Percentiles rank a stretch among this genome's conserved stretches.
These are phyloP conservation scores for Hypselothyrea guttata DNA, from an alignment of 2,888 invertebrate genomes.

Conservation along the genomic window DNA sequence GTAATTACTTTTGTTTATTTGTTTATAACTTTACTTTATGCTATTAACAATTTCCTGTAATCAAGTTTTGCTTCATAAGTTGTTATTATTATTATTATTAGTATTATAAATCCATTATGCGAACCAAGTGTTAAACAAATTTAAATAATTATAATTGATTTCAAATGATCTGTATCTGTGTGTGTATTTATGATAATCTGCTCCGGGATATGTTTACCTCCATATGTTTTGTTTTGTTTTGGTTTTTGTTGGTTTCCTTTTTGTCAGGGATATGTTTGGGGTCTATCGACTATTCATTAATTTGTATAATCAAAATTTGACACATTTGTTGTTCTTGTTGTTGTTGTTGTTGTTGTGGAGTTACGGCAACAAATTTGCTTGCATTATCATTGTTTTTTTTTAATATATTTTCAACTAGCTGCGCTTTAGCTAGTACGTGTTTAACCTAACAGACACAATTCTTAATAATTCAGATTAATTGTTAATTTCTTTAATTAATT, in stretches of 20 bases:
- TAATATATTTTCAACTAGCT: conserved; percentile 27
- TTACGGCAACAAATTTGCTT: conserved; percentile 33
- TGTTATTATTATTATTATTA: conserved; percentile 24
- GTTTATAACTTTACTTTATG: conserved; percentile 41
- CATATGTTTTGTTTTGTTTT: conserved; percentile 61
- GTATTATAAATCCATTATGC: conserved; percentile 25
- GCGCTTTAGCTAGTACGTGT: conserved; percentile 20
- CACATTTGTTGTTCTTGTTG: no score
- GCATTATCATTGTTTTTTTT: background rate
- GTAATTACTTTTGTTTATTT: conserved; percentile 22
- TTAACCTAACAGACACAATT: conserved; percentile 42
- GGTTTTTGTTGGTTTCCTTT: conserved; percentile 44
- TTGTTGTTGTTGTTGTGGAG: conserved; percentile 19
- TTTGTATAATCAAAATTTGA: conserved; percentile 70
- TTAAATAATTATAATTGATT: no score
- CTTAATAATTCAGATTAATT: conserved; percentile 1
- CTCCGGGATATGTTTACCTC: conserved; percentile 61
- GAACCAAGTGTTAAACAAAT: background rate
- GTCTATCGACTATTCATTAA: conserved; percentile 48
- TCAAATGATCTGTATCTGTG: background rate
- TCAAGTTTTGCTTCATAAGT: conserved; percentile 79
- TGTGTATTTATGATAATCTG: conserved; percentile 6
- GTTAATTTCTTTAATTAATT: conserved; percentile 25
- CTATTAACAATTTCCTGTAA: conserved; percentile 78
- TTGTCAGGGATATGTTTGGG: conserved; percentile 49